Evolutionary conservation across 2,797 vertebrate genomes (phyloP), one percentile per base, ranked within the genome.

Genomic region (Periophthalmus magnuspinnatus): DNA sequence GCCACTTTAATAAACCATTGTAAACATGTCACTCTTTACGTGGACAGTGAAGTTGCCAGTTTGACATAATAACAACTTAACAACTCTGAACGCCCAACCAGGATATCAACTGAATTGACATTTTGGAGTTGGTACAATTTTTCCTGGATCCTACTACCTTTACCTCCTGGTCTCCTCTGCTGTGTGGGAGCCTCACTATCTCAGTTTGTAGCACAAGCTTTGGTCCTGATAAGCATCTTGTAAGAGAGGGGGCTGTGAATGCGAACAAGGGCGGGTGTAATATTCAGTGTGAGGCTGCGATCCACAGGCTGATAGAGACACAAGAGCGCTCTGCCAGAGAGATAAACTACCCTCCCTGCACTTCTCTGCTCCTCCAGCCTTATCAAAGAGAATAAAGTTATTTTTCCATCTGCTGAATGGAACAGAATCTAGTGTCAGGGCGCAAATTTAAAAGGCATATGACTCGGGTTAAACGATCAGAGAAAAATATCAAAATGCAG

Each of bases 251-350:
- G 69, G 66, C 70, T 60, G 48, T 75, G 59, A 68, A 50, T 59
- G 55, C 67, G 75, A 70, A 67, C 19, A 61, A 69, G 72, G 69
- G 74, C 13, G 67, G 22, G 58, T 76, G 69, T 72, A 74, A 81
- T 78, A 81, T 72, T 63, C 54, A 78, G 70, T 50, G 69, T 69
- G 65, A 82, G 76, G 80, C 32, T 78, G 54, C 72, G 83, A 87
- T 84, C 71, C 76, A 72, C 81, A 68, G 74, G 67, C 69, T 32
- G 75, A 84, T 82, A 72, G 28, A 7, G 52, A 73, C 73, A 68
- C 69, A 67, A 71, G 65, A 60, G 65, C 69, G 61, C 24, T 17
- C 76, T 79, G 75, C 68, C 76, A 80, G 72, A 65, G 68, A 86
- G 81, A 89, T 80, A 69, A 85, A 84, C 14, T 22, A 74, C 58